Conservation (phyloP, 2,113 vertebrate genomes). For the Ranitomeya variabilis region DNA sequence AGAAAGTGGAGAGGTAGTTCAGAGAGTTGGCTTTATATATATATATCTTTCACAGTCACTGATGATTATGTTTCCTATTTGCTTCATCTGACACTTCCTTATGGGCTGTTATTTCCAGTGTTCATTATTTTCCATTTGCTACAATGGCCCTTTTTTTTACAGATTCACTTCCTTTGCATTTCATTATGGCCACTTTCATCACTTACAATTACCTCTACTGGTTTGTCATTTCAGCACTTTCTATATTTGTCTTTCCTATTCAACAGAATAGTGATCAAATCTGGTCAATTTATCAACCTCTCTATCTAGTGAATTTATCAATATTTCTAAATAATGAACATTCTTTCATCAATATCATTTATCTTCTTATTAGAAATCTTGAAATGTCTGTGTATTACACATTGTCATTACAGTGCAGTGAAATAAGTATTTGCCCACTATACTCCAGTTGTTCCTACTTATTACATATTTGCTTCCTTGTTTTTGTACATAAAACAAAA, state of each 20-base stretch:
- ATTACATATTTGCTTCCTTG: not conserved
- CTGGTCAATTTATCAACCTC: constrained; percentile 2
- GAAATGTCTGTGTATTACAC: not conserved
- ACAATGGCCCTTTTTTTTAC: constrained; percentile 11
- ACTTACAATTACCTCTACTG: constrained; percentile 12
- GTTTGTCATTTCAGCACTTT: constrained; percentile 21
- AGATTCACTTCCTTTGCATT: constrained; percentile 14
- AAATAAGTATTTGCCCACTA: not conserved
- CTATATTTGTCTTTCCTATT: constrained; percentile 3
- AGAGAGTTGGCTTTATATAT: not conserved
- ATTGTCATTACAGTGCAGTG: not conserved
- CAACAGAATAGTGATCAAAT: not conserved
- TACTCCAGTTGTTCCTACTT: no score
- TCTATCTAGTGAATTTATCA: not conserved
- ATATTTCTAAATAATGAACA: not conserved
- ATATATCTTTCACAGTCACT: constrained; percentile 22
- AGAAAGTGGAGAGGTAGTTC: not conserved
- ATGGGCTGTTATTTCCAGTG: not conserved
- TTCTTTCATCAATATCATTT: not conserved
- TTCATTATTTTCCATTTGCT: constrained; percentile 1
- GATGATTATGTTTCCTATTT: constrained; percentile 22
- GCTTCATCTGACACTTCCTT: not conserved
- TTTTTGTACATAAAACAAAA: not conserved
- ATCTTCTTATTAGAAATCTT: not conserved
- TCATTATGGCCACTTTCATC: constrained; percentile 21